These are phyloP conservation scores for Nesoenas mayeri DNA, from an alignment of 2,113 vertebrate species.

Conservation along the genomic window DNA sequence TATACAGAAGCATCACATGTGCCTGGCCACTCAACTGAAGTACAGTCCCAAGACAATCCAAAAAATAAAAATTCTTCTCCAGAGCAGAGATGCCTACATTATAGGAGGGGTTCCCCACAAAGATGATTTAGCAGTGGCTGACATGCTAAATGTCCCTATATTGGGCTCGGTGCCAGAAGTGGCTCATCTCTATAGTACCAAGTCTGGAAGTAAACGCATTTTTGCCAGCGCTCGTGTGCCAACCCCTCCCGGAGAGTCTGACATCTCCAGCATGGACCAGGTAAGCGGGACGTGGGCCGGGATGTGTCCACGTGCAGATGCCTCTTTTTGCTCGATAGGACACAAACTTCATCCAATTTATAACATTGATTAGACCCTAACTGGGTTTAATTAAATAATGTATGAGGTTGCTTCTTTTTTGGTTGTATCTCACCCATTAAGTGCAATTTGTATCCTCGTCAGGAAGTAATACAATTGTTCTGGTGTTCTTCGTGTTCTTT, in stretches of 20 bases:
- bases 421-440: neutral
- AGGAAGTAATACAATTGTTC: neutral
- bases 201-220: constrained; percentile 84
- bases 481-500: neutral
- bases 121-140: constrained; percentile 88
- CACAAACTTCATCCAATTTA: neutral
- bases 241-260: constrained; percentile 78
- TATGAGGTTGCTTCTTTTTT: neutral
- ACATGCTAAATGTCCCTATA: constrained; percentile 83
- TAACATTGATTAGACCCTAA: neutral
- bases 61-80: constrained; percentile 81
- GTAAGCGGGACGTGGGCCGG: constrained; percentile 42
- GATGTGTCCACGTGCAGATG: neutral
- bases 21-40: constrained; percentile 85
- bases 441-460: neutral
- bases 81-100: constrained; percentile 81
- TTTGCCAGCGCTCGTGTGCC: constrained; percentile 77
- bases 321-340: neutral
- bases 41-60: constrained; percentile 86
- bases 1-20: constrained; percentile 82
- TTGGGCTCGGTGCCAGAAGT: constrained; percentile 83
- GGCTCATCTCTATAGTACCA: constrained; percentile 81
- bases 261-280: constrained; percentile 81
- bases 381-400: neutral
- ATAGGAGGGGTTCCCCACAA: constrained; percentile 79